Percentiles rank a stretch among this genome's conserved stretches.
Conservation (phyloP, 1,140 invertebrate genomes). For the Drosophila yakuba region DNA sequence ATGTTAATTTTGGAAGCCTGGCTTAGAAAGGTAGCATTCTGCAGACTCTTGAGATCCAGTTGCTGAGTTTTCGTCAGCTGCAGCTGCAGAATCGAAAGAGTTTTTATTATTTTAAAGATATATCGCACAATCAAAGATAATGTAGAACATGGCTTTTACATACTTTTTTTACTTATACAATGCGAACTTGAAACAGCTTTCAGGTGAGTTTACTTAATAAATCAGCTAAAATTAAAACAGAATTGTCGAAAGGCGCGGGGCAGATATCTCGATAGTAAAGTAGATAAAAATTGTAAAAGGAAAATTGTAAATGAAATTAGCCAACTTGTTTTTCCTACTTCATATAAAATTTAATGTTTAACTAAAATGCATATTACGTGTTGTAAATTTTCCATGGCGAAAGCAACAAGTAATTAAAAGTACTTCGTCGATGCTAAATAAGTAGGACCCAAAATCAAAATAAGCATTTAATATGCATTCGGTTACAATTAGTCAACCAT, state of each 20-base stretch:
- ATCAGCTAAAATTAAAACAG: slow-evolving; percentile 15
- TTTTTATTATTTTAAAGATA: slow-evolving; percentile 21
- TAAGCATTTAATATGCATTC: background rate
- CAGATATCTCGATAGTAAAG: slow-evolving; percentile 1
- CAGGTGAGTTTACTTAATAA: slow-evolving; percentile 32
- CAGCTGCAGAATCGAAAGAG: slow-evolving; percentile 20
- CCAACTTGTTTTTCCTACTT: background rate
- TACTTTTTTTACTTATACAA: background rate
- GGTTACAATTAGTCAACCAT: background rate
- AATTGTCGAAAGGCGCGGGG: background rate
- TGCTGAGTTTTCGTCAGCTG: slow-evolving; percentile 7
- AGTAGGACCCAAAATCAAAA: background rate
- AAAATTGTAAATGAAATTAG: too few relatives aligned
- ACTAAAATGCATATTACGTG: background rate
- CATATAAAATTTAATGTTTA: background rate
- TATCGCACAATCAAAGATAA: slow-evolving; percentile 12
- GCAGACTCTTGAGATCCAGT: slow-evolving; percentile 37
- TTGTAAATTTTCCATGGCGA: background rate
- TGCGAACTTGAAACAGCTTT: slow-evolving; percentile 27
- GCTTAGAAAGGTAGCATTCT: slow-evolving; percentile 16
- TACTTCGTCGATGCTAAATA: background rate
- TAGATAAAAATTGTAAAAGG: background rate
- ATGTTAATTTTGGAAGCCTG: slow-evolving; percentile 11
- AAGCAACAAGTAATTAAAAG: slow-evolving; percentile 7
- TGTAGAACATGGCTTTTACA: slow-evolving; percentile 31